Base-by-base conservation (phyloP, 2,888 invertebrate species). In the Cheilosia grossa region DNA sequence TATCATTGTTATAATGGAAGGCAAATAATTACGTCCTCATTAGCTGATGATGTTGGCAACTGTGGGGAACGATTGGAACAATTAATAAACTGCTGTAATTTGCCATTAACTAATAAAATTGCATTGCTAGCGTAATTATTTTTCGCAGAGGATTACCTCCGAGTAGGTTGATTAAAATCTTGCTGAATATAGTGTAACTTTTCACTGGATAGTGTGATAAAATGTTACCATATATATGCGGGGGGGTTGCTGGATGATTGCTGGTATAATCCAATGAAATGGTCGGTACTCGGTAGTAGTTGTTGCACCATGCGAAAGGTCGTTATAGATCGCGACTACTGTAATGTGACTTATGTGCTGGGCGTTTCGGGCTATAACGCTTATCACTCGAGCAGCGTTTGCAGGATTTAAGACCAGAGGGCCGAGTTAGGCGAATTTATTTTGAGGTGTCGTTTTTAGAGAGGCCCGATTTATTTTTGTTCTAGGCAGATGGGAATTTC, bases 21-120 rank as follows among this genome's bases (percentile, higher is more conserved):
- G 75, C 85, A 85, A 85, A 85, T 85, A 85, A 85, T 85, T 85
- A 85, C 85, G 72, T 61, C 85, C 85, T 85, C 85, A 85, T 85
- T 81, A 85, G 81, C 80, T 30, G 80, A 83, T 79, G 83, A 83
- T 75, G 79, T 37, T 24, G 59, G 72, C 78, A 56, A 63, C 70
- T 58, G 49, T 70, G 70, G 59, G 47, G 19, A 42, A 63, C 67
- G 42, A 56, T 77, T 54, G 72, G 73, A 61, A 75, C 83, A 85
- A 85, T 85, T 85, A 85, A 85, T 85, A 85, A 81, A 85, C 80
- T 85, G 75, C 70, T 79, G 85, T 85, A 85, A 85, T 81, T 85
- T 81, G 80, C 85, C 72, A 85, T 80, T 81, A 85, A 85, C 85
- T 81, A 85, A 85, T 85, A 81, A 85, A 85, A 85, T 77, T 81